Evolutionary conservation across 2,797 vertebrate genomes (phyloP), one percentile per base, ranked within the genome.

Genomic region (Euthynnus affinis): DNA sequence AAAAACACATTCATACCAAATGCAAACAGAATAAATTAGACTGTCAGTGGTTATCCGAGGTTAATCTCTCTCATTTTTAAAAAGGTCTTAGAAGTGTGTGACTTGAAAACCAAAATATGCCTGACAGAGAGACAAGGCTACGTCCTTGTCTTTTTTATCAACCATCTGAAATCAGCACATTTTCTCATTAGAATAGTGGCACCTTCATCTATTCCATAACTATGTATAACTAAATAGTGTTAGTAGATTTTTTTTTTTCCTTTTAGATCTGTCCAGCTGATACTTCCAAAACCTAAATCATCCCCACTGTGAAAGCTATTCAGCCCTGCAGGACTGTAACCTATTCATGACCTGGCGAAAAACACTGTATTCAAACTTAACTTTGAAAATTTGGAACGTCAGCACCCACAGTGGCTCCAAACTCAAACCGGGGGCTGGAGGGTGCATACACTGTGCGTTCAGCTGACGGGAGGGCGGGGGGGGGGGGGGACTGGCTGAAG

Each of bases 21-120:
- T 68, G 49, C 53, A 44, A 76, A 17, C 53, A 57, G 81, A 71
- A 91, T 73, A 66, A 83, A 85, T 82, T 65, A 87, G 78, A 67
- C 49, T 76, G 59, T 86, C 77, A 59, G 60, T 49, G 79, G 82
- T 86, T 86, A 81, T 84, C 78, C 63, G 77, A 87, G 84, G 87
- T 82, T 85, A 88, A 87, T 83, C 74, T 63, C 25, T 14, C 27
- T 82, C 86, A 63, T 86, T 88, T 83, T 6, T 42, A 13, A 63
- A 74, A 60, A 68, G 69, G 65, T 78, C 59, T 88, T 70, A 82
- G 68, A 80, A 42, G 29, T 83, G 74, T 68, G 81, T 68, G 81
- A 78, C 78, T 81, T 69, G 74, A 79, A 90, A 86, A 86, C 71
- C 71, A 83, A 78, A 83, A 61, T 44, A 20, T 0, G 27, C 10